These are phyloP conservation scores for Eudyptes chrysolophus DNA, from an alignment of 2,113 vertebrate species.

Conservation along the genomic window DNA sequence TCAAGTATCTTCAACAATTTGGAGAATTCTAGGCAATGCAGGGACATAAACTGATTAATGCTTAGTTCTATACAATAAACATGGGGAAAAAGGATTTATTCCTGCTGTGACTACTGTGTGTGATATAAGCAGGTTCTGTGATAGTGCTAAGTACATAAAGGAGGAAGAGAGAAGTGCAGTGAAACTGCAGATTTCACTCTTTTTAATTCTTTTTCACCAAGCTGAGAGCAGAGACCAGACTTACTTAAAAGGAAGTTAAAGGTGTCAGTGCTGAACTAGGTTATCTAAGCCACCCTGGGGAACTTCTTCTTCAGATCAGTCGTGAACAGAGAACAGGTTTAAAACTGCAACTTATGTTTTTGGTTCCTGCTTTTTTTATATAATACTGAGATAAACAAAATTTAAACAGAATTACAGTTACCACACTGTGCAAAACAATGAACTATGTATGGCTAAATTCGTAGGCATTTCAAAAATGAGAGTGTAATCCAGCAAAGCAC, in stretches of 20 bases:
- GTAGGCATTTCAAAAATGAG: background rate
- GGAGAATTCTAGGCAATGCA: background rate
- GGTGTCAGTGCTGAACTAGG: background rate
- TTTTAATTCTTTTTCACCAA: background rate
- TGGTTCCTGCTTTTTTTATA: background rate
- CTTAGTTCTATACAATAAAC: background rate
- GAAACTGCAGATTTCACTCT: background rate
- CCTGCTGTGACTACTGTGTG: background rate
- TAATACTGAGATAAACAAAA: background rate
- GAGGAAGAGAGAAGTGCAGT: background rate
- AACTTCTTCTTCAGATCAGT: background rate
- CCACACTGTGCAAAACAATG: background rate
- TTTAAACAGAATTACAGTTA: background rate
- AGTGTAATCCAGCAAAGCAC: background rate
- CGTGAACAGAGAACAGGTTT: accelerated
- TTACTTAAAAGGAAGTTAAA: background rate
- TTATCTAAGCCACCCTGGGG: background rate
- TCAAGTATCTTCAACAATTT: background rate
- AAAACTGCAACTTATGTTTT: background rate
- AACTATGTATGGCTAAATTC: background rate
- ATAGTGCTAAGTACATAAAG: background rate
- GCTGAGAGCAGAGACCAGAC: background rate
- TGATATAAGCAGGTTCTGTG: background rate
- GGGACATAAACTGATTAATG: background rate
- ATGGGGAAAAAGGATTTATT: background rate